Evolutionary conservation across 1,140 invertebrate genomes (phyloP), one percentile per base, ranked within the genome.

Genomic region (Helicoverpa armigera): DNA sequence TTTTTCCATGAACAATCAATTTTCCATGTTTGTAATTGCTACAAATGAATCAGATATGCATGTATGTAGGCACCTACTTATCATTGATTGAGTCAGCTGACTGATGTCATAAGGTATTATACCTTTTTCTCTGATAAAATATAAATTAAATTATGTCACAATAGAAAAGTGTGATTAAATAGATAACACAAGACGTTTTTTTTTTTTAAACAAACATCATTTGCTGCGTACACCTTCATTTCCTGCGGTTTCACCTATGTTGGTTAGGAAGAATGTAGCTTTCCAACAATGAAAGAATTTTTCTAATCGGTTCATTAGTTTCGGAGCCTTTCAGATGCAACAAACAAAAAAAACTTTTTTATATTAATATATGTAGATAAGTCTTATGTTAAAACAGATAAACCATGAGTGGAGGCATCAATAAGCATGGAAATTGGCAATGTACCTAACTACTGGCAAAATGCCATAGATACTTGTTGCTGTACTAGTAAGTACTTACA

Each of bases 1-100:
- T 43, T 69, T 50, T 53, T 53, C 69, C 69, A n/a, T 72, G 50
- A 29, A 69, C 16, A 72, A 54, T 51, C 50, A 31, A 54, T 72
- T 53, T 51, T 29, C 69, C 69, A 72, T 54, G 69, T 51, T 50
- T 29, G 7, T 31, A 53, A n/a, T 72, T 72, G 50, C 9, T 4
- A 72, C 50, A 54, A 72, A 31, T 31, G 18, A 72, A 72, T 72
- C 50, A 54, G 31, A 72, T 53, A 54, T 54, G 48, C 1, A 70
- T 72, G 60, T 29, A 70, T 72, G 60, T 29, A 43, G 23, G 43
- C 18, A 53, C 18, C 0, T 72, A 23, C 50, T 72, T 54, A 72
- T 53, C 69, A 31, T 31, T 53, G 9, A 5, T n/a, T 54, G 50
- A 72, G 18, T 72, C 23, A 72, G 31, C 10, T 48, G 5, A 65